phyloP scores from a whole-genome alignment of 2,888 invertebrate genomes.

The Glomeris marginata region DNA sequence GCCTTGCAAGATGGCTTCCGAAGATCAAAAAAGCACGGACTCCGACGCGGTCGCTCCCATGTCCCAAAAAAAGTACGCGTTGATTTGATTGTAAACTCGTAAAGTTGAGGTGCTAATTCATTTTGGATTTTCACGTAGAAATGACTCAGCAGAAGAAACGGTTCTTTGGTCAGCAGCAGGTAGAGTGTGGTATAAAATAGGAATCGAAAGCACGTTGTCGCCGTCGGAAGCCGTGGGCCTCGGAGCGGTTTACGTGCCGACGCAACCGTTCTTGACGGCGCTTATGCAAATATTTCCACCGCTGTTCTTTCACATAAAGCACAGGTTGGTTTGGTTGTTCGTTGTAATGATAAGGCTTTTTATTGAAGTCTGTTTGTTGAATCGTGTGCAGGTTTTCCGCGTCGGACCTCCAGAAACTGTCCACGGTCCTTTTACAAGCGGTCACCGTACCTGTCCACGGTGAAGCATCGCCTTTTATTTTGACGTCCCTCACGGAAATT shows the following conservation, averaged over 20 bases:
- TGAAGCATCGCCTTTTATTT: constrained; percentile 56
- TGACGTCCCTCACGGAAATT: constrained; percentile 63
- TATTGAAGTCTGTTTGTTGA: constrained; percentile 1
- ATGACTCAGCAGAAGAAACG: constrained; percentile 10
- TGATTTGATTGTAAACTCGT: not conserved
- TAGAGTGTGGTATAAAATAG: constrained; percentile 61
- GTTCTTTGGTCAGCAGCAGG: constrained; percentile 49
- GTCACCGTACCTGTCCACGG: constrained; percentile 65
- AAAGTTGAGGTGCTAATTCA: not conserved
- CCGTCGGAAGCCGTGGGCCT: constrained; percentile 36
- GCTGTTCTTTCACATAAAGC: constrained; percentile 75
- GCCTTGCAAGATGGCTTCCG: constrained; percentile 17
- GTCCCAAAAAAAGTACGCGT: not conserved
- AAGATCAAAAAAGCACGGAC: not conserved
- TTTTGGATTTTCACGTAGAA: not conserved
- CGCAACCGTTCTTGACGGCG: constrained; percentile 84
- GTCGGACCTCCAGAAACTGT: constrained; percentile 63
- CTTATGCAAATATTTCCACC: constrained; percentile 90
- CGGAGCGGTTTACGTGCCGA: constrained; percentile 60
- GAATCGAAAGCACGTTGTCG: constrained; percentile 52
- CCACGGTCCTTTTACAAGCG: constrained; percentile 56
- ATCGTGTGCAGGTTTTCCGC: constrained; percentile 37
- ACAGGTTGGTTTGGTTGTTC: constrained; percentile 36
- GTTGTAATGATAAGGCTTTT: constrained; percentile 2
- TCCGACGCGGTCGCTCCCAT: not conserved